phyloP scores from a whole-genome alignment of 2,113 vertebrate species.

The Cettia cetti region DNA sequence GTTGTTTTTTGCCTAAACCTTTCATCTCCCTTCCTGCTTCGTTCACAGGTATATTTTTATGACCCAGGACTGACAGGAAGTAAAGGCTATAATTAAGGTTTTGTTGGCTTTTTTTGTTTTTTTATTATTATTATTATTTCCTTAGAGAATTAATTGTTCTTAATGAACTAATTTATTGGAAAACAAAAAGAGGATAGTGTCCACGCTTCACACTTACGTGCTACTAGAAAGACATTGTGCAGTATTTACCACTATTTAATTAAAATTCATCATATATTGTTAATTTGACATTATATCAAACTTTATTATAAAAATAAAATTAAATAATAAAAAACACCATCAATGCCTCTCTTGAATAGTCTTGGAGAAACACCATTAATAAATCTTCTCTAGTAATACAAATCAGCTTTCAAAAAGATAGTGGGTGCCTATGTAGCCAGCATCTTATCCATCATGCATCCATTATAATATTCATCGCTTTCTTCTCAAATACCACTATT shows the following conservation, averaged over 20 bases:
- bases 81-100: not conserved
- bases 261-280: not conserved
- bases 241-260: not conserved
- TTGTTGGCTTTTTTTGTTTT: too few relatives aligned
- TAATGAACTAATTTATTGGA: not conserved
- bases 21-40: not conserved
- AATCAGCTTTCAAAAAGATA: not conserved
- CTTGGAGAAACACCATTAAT: not conserved
- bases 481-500: not conserved
- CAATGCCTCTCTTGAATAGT: not conserved
- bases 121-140: too few relatives aligned
- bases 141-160: not conserved
- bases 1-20: not conserved
- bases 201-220: rapidly evolving
- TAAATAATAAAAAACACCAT: not conserved
- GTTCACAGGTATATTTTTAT: not conserved
- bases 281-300: not conserved
- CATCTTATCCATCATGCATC: not conserved
- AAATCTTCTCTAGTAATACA: not conserved
- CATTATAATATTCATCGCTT: not conserved
- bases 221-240: not conserved
- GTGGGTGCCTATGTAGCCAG: not conserved
- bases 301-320: not conserved
- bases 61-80: rapidly evolving
- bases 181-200: not conserved